Evolutionary conservation across 92 coral and sea anemone genomes (phyloP).

Genomic region (Pocillopora meandrina): DNA sequence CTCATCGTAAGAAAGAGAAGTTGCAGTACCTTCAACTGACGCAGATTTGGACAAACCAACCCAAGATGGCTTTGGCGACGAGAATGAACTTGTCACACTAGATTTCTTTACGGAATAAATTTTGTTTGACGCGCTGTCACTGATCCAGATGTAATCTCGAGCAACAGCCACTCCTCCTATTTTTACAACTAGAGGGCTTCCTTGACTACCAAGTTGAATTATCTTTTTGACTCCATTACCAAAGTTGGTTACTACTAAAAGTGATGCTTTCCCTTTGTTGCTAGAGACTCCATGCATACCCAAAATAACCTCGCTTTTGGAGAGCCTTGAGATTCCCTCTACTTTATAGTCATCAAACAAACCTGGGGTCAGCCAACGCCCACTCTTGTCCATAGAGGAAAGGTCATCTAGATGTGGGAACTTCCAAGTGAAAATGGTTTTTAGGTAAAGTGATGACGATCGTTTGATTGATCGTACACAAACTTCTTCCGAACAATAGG

Average conservation of each 20-base stretch:
- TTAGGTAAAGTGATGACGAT: constrained; percentile 79
- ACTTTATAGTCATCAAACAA: constrained; percentile 94
- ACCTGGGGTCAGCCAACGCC: constrained; percentile 95
- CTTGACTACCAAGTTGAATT: constrained; percentile 69
- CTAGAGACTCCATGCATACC: constrained; percentile 94
- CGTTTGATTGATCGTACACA: constrained; percentile 80
- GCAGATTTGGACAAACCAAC: constrained; percentile 52
- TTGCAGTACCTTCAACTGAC: constrained; percentile 66
- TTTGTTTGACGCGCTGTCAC: constrained; percentile 61
- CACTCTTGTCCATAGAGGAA: constrained; percentile 77
- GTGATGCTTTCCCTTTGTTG: constrained; percentile 78
- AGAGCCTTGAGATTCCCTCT: constrained; percentile 74
- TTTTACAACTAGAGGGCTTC: constrained; percentile 57
- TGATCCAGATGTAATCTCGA: constrained; percentile 79
- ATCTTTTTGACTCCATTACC: constrained; percentile 75
- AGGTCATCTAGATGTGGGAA: constrained; percentile 95
- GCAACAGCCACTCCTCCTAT: constrained; percentile 91
- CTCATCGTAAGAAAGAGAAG: constrained; percentile 88
- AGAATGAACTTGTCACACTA: constrained; percentile 61
- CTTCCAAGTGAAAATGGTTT: constrained; percentile 83
- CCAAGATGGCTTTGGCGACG: constrained; percentile 66
- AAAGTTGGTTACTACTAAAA: constrained; percentile 77
- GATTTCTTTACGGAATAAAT: constrained; percentile 52
- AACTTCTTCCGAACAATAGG: constrained; percentile 86
- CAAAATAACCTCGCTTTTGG: constrained; percentile 65